A percentile compares a stretch with the other conserved stretches of the same genome.
These are phyloP conservation scores for Microcebus lehilahytsara DNA, from an alignment of 2,113 vertebrate species.

Conservation along the genomic window DNA sequence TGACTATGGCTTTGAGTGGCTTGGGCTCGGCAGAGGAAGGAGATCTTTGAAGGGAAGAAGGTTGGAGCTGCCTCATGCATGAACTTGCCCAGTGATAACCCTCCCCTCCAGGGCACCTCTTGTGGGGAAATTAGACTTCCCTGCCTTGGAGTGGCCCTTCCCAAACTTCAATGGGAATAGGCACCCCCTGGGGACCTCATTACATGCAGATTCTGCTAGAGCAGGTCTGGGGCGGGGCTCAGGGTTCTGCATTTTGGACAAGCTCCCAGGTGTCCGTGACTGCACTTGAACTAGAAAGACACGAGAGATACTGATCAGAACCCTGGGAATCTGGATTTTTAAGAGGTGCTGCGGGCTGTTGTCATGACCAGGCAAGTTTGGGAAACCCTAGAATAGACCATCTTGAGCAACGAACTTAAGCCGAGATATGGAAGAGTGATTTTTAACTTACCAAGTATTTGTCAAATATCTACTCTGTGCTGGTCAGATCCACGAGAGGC, in stretches of 20 bases:
- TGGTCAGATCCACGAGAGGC: too few species aligned
- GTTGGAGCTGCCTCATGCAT: fast-evolving
- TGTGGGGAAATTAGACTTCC: not conserved
- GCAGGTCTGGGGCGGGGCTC: not conserved
- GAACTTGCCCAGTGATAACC: not conserved
- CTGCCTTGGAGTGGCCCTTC: not conserved
- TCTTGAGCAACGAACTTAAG: not conserved
- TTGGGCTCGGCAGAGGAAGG: not conserved
- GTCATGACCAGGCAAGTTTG: not conserved
- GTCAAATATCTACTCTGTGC: too few species aligned
- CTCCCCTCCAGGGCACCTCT: not conserved
- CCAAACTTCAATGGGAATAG: not conserved
- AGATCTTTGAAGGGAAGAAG: not conserved
- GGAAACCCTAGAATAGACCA: not conserved
- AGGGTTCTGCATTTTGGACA: not conserved
- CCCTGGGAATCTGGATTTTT: not conserved
- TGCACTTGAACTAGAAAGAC: not conserved
- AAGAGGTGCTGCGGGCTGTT: not conserved
- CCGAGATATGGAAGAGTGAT: not conserved
- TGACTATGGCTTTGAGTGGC: not conserved
- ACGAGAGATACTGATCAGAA: not conserved
- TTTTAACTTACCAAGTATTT: not conserved
- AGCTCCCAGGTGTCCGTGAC: not conserved
- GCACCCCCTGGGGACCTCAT: not conserved
- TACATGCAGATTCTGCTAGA: not conserved